Evolutionary conservation across 2,888 invertebrate species (phyloP).

Genomic region (Apantesis nais): DNA sequence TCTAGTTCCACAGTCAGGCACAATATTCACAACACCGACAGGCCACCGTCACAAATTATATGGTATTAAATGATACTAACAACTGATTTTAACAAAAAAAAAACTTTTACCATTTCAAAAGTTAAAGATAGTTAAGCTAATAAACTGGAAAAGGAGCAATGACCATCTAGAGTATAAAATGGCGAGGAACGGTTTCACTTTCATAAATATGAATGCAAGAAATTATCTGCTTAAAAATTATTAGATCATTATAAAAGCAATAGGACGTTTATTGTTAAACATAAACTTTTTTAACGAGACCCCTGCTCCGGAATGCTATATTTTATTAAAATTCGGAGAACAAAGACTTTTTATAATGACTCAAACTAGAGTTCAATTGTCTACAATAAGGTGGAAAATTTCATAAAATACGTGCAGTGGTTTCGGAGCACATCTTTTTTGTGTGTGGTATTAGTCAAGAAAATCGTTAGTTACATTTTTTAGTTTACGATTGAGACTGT

Average conservation of each 20-base stretch:
- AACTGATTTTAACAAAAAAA: neutral
- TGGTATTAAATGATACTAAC: too few species aligned
- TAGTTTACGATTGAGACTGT: too few species aligned
- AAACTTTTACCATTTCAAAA: neutral
- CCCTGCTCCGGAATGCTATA: neutral
- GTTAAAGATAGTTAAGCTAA: neutral
- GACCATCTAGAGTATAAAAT: neutral
- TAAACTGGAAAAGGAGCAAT: neutral
- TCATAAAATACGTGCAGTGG: neutral
- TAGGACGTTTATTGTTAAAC: neutral
- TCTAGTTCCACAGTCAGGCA: neutral
- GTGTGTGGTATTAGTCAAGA: neutral
- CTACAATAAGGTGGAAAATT: neutral
- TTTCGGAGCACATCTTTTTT: neutral
- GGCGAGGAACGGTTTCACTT: neutral
- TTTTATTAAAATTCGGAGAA: neutral
- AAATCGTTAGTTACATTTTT: too few species aligned
- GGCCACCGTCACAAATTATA: neutral
- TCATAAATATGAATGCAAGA: neutral
- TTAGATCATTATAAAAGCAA: neutral
- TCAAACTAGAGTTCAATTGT: neutral
- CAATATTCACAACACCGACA: neutral
- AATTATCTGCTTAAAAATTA: neutral
- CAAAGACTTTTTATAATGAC: neutral
- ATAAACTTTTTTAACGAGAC: neutral